These are phyloP conservation scores for Cyphomyrus plagiostoma DNA, from an alignment of 2,113 vertebrate genomes.

Conservation along the genomic window DNA sequence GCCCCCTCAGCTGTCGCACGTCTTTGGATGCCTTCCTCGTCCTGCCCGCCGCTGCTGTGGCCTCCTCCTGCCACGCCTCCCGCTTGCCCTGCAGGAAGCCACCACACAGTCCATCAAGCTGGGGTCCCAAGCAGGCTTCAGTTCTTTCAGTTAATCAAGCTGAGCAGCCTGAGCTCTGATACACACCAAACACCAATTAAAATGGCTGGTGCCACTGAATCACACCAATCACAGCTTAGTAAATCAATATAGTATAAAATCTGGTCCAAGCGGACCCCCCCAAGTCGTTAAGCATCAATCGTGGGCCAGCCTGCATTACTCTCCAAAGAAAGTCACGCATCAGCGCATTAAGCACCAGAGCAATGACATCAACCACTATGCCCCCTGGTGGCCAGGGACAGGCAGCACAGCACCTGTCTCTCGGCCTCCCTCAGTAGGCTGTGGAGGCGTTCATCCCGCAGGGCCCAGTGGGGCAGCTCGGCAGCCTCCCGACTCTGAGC, in stretches of 20 bases:
- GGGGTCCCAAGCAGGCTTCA: not conserved
- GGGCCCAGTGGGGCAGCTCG: constrained; percentile 82
- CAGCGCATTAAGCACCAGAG: not conserved
- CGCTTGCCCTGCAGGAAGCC: constrained; percentile 71
- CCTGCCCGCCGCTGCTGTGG: constrained; percentile 83
- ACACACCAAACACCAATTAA: not conserved
- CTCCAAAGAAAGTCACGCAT: not conserved
- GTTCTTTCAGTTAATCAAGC: not conserved
- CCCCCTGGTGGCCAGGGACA: constrained; percentile 63
- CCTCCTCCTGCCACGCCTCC: constrained; percentile 88
- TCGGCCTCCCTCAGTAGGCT: constrained; percentile 86
- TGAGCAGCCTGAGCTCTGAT: not conserved
- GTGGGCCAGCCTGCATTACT: not conserved
- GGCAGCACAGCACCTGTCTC: constrained; percentile 79
- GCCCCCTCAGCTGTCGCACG: constrained; percentile 85
- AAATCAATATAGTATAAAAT: not conserved
- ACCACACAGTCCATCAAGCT: not conserved
- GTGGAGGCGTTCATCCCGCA: constrained; percentile 84
- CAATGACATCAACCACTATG: not conserved
- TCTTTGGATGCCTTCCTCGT: constrained; percentile 93
- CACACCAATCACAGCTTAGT: not conserved
- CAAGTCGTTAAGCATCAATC: not conserved
- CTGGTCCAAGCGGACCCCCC: not conserved
- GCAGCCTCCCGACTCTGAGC: constrained; percentile 68
- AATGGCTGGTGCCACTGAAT: not conserved